phyloP scores from a whole-genome alignment of 2,888 invertebrate species.

The Petrolisthes cinctipes region DNA sequence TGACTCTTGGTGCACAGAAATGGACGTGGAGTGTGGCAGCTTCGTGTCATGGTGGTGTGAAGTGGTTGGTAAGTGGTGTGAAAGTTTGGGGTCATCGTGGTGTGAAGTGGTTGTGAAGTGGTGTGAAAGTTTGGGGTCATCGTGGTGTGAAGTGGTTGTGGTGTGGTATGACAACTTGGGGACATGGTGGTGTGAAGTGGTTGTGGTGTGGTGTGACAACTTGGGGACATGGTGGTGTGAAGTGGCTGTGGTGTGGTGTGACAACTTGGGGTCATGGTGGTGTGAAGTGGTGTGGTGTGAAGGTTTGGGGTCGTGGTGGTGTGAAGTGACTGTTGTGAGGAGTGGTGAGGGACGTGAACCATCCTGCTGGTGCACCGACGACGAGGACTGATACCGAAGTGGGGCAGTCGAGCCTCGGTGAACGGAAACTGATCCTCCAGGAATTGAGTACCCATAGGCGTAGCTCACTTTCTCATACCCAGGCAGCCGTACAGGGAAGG shows the following conservation, averaged over 20 bases:
- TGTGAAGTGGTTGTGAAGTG: too few species aligned
- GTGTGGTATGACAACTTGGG: neutral
- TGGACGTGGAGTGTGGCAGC: neutral
- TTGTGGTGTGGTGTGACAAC: neutral
- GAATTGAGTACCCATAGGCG: conserved; percentile 43
- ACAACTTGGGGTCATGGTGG: neutral
- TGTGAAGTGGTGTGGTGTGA: neutral
- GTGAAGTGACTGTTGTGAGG: neutral
- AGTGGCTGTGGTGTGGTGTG: neutral
- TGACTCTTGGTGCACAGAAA: too few species aligned
- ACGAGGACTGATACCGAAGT: neutral
- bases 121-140: too few species aligned
- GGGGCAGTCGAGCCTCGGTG: neutral
- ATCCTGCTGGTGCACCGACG: neutral
- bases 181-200: neutral
- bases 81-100: too few species aligned
- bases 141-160: too few species aligned
- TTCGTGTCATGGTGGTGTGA: neutral
- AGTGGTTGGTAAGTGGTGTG: neutral
- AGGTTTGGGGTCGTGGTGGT: neutral
- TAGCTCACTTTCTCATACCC: conserved; percentile 40
- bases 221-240: neutral
- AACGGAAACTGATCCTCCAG: neutral
- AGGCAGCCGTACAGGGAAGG: conserved; percentile 38
- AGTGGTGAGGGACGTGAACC: too few species aligned